Evolutionary conservation across 35 echinoderm and acorn worm genomes (phyloP), one percentile per base, ranked within the genome.

Genomic region (Amphiura filiformis): DNA sequence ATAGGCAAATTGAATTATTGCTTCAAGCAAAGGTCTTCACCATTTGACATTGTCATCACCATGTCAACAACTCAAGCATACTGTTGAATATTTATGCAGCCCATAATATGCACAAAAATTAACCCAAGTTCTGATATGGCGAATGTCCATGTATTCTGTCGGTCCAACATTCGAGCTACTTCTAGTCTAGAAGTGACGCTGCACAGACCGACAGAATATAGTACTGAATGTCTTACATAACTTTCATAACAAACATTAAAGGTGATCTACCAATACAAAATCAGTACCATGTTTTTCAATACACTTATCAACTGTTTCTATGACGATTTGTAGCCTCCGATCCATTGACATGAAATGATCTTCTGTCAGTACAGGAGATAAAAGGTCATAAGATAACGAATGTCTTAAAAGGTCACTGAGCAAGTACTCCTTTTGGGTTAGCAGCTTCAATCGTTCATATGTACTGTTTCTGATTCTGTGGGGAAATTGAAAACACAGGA

Each of bases 341-440:
- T 96, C 91, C 87, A n/a, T 77, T 20, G 82, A 56, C 26, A 41
- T 28, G 18, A 96, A 78, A 78, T 89, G 84, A 52, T 81, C 35
- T 40, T 96, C 94, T 15, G 78, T 85, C 22, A 96, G 37, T 22
- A 96, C 80, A 26, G 94, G 94, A 34, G 91, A 52, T n/a, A 96
- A 36, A 34, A 78, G 56, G 83, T 96, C 94, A 34, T 90, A 77
- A 39, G 57, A 82, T 65, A 96, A 40, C 32, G 91, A 86, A 9
- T 31, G n/a, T 49, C 87, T 65, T 75, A 96, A 81, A 35, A 89
- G 84, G 37, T 86, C 88, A 78, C 94, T 87, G 26, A 96, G 75
- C 41, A 79, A 81, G 13, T 30, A 65, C 57, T 86, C 65, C 0
- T 39, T 38, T 0, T 32, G 20, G 52, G 84, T 65, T 34, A 96